phyloP scores from a whole-genome alignment of 2,113 vertebrate species.

The Pedetes capensis region DNA sequence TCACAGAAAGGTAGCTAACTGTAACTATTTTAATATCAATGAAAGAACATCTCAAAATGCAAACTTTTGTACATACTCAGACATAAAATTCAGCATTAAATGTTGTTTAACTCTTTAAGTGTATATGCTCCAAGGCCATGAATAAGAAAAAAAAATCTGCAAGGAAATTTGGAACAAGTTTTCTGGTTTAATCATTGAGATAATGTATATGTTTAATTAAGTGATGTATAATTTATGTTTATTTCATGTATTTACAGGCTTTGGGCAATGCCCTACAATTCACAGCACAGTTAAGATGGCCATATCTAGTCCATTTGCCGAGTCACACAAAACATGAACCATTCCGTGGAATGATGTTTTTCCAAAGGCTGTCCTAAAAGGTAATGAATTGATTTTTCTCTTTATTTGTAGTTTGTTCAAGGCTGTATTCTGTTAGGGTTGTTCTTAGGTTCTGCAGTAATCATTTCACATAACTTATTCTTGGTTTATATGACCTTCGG shows the following conservation, averaged over 20 bases:
- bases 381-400: not conserved
- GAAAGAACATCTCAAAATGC: not conserved
- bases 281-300: not conserved
- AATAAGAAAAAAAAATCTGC: not conserved
- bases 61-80: not conserved
- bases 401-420: not conserved
- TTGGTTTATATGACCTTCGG: not conserved
- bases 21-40: conserved; percentile 4
- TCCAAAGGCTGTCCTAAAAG: not conserved
- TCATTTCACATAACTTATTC: not conserved
- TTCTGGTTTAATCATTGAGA: not conserved
- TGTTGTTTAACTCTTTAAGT: conserved; percentile 20
- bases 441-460: not conserved
- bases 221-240: not conserved
- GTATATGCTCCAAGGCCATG: not conserved
- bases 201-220: no score
- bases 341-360: not conserved
- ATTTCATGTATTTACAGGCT: not conserved
- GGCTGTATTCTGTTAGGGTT: not conserved
- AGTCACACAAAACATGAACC: not conserved
- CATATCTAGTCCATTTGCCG: not conserved
- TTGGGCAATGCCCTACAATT: not conserved
- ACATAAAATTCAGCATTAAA: conserved; percentile 11
- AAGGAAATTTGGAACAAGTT: not conserved
- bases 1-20: not conserved